A percentile compares a stretch with the other conserved stretches of the same genome.
These are phyloP conservation scores for Clunio marinus DNA, from an alignment of 2,888 invertebrate species.

Conservation along the genomic window DNA sequence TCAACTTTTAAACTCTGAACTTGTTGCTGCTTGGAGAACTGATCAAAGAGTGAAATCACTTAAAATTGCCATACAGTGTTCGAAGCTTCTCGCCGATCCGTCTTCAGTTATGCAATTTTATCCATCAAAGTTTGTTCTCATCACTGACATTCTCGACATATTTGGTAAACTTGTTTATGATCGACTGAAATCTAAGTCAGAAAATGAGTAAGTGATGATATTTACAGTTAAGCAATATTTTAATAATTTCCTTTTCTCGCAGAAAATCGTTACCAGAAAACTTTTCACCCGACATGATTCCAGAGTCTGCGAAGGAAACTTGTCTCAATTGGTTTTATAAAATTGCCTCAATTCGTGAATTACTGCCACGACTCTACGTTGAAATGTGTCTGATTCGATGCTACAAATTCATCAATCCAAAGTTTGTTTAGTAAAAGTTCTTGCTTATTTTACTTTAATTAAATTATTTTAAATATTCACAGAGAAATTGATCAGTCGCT, in stretches of 20 bases:
- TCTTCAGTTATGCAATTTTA: conserved; percentile 85
- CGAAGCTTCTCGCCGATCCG: conserved; percentile 85
- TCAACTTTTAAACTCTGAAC: conserved; percentile 84
- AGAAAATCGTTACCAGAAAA: conserved; percentile 56
- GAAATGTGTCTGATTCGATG: conserved; percentile 90
- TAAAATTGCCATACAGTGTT: conserved; percentile 96
- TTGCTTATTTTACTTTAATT: neutral
- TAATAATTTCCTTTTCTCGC: conserved; percentile 18
- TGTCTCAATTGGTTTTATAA: conserved; percentile 99
- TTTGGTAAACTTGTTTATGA: conserved; percentile 89
- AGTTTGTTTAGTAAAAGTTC: conserved; percentile 54
- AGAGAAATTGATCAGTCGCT: conserved; percentile 73
- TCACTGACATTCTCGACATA: conserved; percentile 92
- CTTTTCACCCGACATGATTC: conserved; percentile 74
- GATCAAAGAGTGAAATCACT: conserved; percentile 93
- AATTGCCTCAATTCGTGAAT: conserved; percentile 93
- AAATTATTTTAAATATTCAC: conserved; percentile 41
- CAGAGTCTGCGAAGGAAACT: conserved; percentile 88
- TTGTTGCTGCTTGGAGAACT: conserved; percentile 86
- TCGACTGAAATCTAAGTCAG: conserved; percentile 71
- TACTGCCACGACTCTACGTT: conserved; percentile 88
- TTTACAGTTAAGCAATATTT: neutral
- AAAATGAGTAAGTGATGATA: conserved; percentile 54
- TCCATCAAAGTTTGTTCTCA: conserved; percentile 95
- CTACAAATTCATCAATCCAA: conserved; percentile 75